phyloP scores from a whole-genome alignment of 2,888 invertebrate genomes.

The Stramonita haemastoma region DNA sequence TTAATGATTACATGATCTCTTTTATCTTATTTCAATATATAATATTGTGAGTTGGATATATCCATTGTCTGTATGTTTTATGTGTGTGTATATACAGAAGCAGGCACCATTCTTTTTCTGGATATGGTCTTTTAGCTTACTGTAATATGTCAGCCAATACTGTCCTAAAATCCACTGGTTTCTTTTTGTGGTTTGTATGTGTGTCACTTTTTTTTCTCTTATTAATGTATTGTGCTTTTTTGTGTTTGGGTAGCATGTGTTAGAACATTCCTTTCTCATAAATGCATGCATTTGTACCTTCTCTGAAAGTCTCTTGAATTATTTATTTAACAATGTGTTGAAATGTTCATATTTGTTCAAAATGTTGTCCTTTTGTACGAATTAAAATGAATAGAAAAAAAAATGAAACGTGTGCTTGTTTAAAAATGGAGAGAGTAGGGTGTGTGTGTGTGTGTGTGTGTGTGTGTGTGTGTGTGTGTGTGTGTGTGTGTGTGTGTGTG shows the following conservation, averaged over 20 bases:
- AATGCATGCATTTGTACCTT: slow-evolving; percentile 26
- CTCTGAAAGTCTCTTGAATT: background rate
- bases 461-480: slow-evolving; percentile 4
- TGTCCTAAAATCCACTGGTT: background rate
- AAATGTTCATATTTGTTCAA: slow-evolving; percentile 11
- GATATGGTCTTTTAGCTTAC: background rate
- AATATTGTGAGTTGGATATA: background rate
- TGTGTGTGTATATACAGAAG: background rate
- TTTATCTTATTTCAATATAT: background rate
- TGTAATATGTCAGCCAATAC: no score
- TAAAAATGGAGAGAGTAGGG: no score
- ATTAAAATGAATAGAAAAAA: background rate
- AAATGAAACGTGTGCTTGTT: background rate
- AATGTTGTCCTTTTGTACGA: slow-evolving; percentile 31
- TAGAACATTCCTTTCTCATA: slow-evolving; percentile 30
- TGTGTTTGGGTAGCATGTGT: background rate
- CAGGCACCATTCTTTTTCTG: background rate
- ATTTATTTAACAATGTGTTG: slow-evolving; percentile 2
- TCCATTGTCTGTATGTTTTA: background rate
- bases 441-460: background rate
- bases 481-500: background rate
- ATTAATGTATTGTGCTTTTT: background rate
- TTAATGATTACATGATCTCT: slow-evolving; percentile 26
- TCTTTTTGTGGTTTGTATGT: background rate
- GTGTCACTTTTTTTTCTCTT: background rate